Conservation (phyloP, 35 echinoderm and acorn worm genomes). For the Anneissia japonica region DNA sequence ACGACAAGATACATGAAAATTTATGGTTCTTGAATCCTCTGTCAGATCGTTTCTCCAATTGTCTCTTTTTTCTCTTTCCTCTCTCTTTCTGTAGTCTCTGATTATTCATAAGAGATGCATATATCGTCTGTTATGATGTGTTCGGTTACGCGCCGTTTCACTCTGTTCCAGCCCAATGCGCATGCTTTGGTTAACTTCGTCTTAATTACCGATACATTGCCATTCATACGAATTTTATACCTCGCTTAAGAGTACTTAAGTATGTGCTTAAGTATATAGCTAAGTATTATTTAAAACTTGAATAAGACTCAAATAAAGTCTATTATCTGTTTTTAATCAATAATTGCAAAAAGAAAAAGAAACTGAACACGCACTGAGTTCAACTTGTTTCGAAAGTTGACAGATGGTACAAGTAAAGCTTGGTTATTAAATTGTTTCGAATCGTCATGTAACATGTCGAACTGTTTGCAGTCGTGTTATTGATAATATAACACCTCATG, state of each 20-base stretch:
- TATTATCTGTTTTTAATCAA: not conserved
- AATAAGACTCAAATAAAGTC: not conserved
- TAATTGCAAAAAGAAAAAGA: not conserved
- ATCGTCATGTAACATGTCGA: not conserved
- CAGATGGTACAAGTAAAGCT: not conserved
- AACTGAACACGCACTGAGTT: not conserved
- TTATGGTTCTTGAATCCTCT: not conserved
- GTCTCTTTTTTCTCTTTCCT: not conserved
- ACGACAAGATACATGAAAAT: not conserved
- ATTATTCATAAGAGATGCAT: not conserved
- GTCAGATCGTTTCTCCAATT: not conserved
- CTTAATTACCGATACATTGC: not conserved
- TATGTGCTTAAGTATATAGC: not conserved
- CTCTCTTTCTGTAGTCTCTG: not conserved
- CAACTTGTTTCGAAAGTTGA: not conserved
- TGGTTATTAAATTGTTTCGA: not conserved
- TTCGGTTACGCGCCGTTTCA: not conserved
- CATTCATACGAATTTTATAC: not conserved
- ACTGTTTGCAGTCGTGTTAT: not conserved
- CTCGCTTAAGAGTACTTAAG: not conserved
- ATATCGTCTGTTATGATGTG: not conserved
- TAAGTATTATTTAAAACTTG: not conserved
- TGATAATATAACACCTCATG: not conserved
- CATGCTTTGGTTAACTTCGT: not conserved
- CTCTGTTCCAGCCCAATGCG: not conserved